Percentiles rank a stretch among this genome's conserved stretches.
These are phyloP conservation scores for Drosophila suzukii DNA, from an alignment of 1,140 invertebrate genomes.

Conservation along the genomic window DNA sequence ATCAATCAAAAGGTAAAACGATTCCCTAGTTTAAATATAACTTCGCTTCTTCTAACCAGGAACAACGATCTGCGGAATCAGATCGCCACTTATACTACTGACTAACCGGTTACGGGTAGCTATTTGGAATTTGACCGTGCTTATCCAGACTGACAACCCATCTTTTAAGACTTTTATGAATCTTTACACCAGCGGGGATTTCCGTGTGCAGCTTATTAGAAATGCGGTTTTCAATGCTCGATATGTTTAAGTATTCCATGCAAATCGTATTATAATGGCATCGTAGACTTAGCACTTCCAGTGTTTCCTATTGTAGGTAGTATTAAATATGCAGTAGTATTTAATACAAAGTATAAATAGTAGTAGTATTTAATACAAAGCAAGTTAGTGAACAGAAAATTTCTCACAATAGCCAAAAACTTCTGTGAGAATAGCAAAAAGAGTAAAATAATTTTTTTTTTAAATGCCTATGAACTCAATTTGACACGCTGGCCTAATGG, in stretches of 20 bases:
- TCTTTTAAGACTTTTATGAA: not conserved
- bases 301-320: constrained; percentile 16
- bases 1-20: constrained; percentile 19
- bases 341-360: too few relatives aligned
- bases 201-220: constrained; percentile 22
- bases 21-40: constrained; percentile 22
- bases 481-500: too few relatives aligned
- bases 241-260: constrained; percentile 34
- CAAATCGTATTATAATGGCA: constrained; percentile 33
- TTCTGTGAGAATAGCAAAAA: not conserved
- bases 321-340: too few relatives aligned
- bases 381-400: not conserved
- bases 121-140: constrained; percentile 46
- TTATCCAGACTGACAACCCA: constrained; percentile 43
- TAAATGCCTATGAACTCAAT: not conserved
- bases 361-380: too few relatives aligned
- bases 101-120: constrained; percentile 40
- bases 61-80: constrained; percentile 51
- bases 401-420: constrained; percentile 9
- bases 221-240: constrained; percentile 17
- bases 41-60: constrained; percentile 35
- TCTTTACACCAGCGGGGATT: constrained; percentile 28
- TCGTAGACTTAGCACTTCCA: constrained; percentile 11
- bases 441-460: not conserved
- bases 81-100: constrained; percentile 43